These are phyloP conservation scores for Zhuqinia jingwanae DNA, from an alignment of 2,888 invertebrate species.

Conservation along the genomic window DNA sequence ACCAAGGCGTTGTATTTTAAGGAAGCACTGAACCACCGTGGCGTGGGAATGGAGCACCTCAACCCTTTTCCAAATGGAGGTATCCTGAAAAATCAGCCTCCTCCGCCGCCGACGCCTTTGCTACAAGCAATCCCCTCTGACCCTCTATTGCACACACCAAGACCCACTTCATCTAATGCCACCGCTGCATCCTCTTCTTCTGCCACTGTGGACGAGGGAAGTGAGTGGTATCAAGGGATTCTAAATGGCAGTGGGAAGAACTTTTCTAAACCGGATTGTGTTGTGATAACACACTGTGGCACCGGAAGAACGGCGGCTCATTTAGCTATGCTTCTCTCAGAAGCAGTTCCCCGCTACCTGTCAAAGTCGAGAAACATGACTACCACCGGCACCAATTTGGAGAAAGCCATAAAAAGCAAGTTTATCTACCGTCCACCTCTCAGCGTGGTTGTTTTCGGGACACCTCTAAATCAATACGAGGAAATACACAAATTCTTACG, in stretches of 20 bases:
- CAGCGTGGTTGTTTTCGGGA: conserved; percentile 74
- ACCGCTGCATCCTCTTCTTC: too few species aligned
- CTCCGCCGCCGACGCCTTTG: too few species aligned
- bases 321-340: conserved; percentile 71
- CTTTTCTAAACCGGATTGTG: conserved; percentile 67
- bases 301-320: conserved; percentile 73
- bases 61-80: conserved; percentile 57
- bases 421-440: conserved; percentile 73
- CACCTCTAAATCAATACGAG: conserved; percentile 67
- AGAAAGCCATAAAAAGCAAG: conserved; percentile 67
- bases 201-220: not conserved
- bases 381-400: conserved; percentile 63
- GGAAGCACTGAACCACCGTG: conserved; percentile 71
- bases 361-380: conserved; percentile 65
- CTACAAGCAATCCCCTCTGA: too few species aligned
- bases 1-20: conserved; percentile 75
- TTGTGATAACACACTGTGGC: conserved; percentile 74
- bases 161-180: too few species aligned
- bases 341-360: conserved; percentile 74
- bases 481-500: conserved; percentile 69
- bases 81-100: conserved; percentile 2
- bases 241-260: conserved; percentile 62
- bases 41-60: conserved; percentile 54
- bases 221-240: conserved; percentile 73
- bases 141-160: not conserved